Evolutionary conservation across 37 sponge, comb jelly and placozoan species (phyloP).

Genomic region (Bolinopsis microptera): DNA sequence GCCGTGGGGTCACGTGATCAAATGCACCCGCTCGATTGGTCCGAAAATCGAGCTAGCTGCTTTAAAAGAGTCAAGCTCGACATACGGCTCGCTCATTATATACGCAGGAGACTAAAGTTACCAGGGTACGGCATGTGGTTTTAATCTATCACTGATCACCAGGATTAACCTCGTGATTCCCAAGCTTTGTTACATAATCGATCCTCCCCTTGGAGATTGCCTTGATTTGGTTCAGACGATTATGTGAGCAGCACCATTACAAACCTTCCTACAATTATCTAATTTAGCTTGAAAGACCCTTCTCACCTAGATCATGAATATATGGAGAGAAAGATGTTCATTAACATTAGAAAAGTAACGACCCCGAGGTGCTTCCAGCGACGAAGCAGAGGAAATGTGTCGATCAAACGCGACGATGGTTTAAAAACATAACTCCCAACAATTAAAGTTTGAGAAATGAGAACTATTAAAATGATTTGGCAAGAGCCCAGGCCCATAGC

Average conservation of each 20-base stretch:
- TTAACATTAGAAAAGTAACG: not conserved
- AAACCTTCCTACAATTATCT: not conserved
- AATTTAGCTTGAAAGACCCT: not conserved
- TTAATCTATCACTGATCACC: not conserved
- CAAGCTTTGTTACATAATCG: not conserved
- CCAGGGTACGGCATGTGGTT: not conserved
- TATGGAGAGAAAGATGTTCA: not conserved
- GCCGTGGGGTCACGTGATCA: not conserved
- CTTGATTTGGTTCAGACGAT: not conserved
- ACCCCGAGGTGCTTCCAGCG: not conserved
- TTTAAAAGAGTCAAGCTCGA: not conserved
- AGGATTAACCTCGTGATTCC: not conserved
- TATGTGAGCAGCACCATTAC: not conserved
- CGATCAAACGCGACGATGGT: too few relatives aligned
- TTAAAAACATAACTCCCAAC: too few relatives aligned
- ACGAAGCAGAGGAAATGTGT: not conserved
- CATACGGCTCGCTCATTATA: not conserved
- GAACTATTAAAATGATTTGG: too few relatives aligned
- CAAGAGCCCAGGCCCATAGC: too few relatives aligned
- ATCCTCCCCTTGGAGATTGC: not conserved
- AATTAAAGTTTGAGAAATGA: too few relatives aligned
- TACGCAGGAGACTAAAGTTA: not conserved
- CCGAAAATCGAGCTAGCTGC: not conserved
- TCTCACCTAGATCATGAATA: not conserved
- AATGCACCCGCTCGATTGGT: not conserved